Conservation (phyloP, 2,113 vertebrate species). For the Coptodon bakossiorum region DNA sequence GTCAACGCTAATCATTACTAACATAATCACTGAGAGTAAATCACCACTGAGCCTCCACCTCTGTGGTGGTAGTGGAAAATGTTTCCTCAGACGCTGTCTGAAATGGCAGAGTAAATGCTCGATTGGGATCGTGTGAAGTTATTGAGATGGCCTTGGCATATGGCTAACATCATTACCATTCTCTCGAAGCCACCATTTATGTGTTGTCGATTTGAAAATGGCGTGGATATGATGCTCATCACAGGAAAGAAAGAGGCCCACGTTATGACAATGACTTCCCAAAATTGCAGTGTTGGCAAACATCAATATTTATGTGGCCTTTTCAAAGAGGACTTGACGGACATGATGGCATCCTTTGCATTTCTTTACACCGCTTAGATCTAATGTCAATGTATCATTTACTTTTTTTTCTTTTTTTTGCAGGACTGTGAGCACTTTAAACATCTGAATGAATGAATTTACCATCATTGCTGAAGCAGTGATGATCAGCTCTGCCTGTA, state of each 20-base stretch:
- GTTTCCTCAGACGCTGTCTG: not conserved
- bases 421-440: not conserved
- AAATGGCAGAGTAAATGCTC: not conserved
- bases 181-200: not conserved
- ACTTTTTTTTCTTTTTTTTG: not conserved
- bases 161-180: not conserved
- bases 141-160: not conserved
- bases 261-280: not conserved
- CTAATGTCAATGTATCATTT: not conserved
- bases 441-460: not conserved
- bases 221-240: not conserved
- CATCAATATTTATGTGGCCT: not conserved
- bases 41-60: slow-evolving; percentile 9
- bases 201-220: not conserved
- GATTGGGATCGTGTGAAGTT: not conserved
- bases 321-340: not conserved
- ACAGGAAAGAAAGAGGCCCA: not conserved
- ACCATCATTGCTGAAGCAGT: not conserved
- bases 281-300: not conserved
- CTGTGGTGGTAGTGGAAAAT: not conserved
- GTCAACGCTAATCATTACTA: slow-evolving; percentile 14
- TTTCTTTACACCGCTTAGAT: not conserved
- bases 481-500: not conserved
- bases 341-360: not conserved
- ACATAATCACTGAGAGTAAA: slow-evolving; percentile 3